Conservation (phyloP, 2,888 invertebrate genomes). For the Gisinianus flammeolus region DNA sequence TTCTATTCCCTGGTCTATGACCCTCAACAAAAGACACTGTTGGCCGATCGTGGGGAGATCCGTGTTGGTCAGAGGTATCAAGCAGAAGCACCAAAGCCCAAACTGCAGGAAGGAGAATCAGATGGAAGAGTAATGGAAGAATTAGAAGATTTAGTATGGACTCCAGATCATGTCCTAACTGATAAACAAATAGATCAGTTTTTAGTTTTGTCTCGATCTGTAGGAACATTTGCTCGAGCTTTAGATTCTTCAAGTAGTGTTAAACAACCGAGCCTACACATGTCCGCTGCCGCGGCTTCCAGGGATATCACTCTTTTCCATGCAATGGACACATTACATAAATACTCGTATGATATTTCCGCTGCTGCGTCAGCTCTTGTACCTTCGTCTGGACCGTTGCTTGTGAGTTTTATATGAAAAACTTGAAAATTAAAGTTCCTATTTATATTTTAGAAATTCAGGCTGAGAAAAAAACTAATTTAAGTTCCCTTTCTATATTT, state of each 20-base stretch:
- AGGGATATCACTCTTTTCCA: constrained; percentile 98
- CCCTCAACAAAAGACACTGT: constrained; percentile 96
- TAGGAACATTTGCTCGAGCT: constrained; percentile 98
- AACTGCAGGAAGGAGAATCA: constrained; percentile 75
- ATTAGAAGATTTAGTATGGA: constrained; percentile 92
- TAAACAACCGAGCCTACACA: constrained; percentile 97
- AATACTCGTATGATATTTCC: constrained; percentile 89
- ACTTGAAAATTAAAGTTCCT: constrained; percentile 62
- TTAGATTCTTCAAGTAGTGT: constrained; percentile 98
- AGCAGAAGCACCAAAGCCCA: constrained; percentile 81
- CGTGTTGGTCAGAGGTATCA: constrained; percentile 92
- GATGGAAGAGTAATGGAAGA: constrained; percentile 75
- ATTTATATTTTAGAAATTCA: too few relatives aligned
- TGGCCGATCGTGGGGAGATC: constrained; percentile 98
- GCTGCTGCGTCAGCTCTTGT: constrained; percentile 90
- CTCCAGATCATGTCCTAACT: constrained; percentile 85
- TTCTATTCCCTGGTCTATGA: constrained; percentile 99
- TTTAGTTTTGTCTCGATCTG: constrained; percentile 83
- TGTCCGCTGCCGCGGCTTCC: constrained; percentile 99
- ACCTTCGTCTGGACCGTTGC: constrained; percentile 92
- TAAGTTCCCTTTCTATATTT: not conserved
- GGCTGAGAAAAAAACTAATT: too few relatives aligned
- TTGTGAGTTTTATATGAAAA: too few relatives aligned
- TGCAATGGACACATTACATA: constrained; percentile 96
- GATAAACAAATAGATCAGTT: constrained; percentile 99